Conservation (phyloP, 2,113 vertebrate genomes). For the Natator depressus region DNA sequence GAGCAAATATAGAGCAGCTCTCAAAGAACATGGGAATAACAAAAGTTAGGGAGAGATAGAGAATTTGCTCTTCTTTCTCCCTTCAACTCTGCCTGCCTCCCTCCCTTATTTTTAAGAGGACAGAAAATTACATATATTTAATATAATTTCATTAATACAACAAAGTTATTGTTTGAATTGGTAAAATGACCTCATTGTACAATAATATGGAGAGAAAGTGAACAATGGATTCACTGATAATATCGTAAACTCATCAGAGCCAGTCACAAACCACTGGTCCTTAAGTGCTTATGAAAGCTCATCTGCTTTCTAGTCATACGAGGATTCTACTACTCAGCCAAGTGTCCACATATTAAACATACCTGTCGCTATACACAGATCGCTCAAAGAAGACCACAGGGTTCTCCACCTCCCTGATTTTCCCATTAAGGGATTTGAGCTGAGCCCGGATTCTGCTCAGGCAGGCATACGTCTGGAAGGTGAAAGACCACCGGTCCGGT, state of each 20-base stretch:
- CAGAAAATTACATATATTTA: not conserved
- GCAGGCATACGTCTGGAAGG: conserved; percentile 94
- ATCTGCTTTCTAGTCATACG: rapidly evolving
- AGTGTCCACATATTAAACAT: not conserved
- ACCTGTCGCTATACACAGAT: conserved; percentile 97
- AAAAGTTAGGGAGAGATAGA: not conserved
- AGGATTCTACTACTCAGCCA: rapidly evolving
- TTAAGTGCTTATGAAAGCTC: not conserved
- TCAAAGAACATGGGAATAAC: not conserved
- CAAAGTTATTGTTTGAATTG: not conserved
- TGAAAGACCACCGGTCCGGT: conserved; percentile 93
- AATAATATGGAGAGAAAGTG: rapidly evolving
- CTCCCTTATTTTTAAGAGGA: not conserved
- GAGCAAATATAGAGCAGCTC: not conserved
- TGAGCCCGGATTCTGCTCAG: conserved; percentile 92
- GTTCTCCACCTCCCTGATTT: conserved; percentile 77
- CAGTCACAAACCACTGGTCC: not conserved
- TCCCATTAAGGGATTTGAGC: conserved; percentile 80
- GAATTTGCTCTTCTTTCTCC: not conserved
- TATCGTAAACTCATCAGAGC: not conserved
- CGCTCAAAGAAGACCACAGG: conserved; percentile 93
- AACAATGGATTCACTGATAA: rapidly evolving
- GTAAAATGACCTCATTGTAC: not conserved
- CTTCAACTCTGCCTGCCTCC: too few species aligned
- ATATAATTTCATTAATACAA: not conserved